Evolutionary conservation across 2,113 vertebrate species (phyloP), one percentile per base, ranked within the genome.

Genomic region (Prunella fulvescens): DNA sequence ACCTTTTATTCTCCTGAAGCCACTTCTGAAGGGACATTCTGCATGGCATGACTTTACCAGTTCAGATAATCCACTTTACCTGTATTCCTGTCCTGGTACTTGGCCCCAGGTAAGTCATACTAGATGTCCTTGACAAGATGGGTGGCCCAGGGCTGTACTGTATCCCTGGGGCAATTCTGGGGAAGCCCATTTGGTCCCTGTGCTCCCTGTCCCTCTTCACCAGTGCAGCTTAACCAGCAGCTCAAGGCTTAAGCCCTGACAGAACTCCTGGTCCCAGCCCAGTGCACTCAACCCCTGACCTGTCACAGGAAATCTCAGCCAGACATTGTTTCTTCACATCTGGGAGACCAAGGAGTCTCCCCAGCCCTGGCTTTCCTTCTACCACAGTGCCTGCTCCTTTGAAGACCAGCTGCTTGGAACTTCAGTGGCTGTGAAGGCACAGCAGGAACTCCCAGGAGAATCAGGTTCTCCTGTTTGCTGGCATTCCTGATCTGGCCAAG

Each of bases 71-170:
- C 25, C 22, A 7, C 13, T 33, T 81, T 69, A 40, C 28, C 45
- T 62, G 17, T 28, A 11, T 70, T 54, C 11, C 56, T 66, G 42
- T 39, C 51, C 58, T 39, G 25, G 8, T 54, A 11, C 33, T 74
- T 45, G 40, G 35, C 39, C 23, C 25, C 11, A n/a, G 6, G 20
- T 39, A 54, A 84, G 26, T 66, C 0, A 0, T 42, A 33, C 37
- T 29, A 9, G 22, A 12, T 12, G 3, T 45, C 28, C 57, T 22
- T 40, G 14, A 61, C 64, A 64, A 47, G 13, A 22, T 7, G 4
- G 8, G 13, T 64, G 33, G 24, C 33, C 15, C 57, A 42, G 17
- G 50, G 8, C 51, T 66, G 10, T 71, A 60, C 31, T 3, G 1
- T 13, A 14, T 17, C 42, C 60, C 13, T 70, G 39, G 18, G 37